Evolutionary conservation across 2,113 vertebrate species (phyloP).

Genomic region (Phyllostomus hastatus): DNA sequence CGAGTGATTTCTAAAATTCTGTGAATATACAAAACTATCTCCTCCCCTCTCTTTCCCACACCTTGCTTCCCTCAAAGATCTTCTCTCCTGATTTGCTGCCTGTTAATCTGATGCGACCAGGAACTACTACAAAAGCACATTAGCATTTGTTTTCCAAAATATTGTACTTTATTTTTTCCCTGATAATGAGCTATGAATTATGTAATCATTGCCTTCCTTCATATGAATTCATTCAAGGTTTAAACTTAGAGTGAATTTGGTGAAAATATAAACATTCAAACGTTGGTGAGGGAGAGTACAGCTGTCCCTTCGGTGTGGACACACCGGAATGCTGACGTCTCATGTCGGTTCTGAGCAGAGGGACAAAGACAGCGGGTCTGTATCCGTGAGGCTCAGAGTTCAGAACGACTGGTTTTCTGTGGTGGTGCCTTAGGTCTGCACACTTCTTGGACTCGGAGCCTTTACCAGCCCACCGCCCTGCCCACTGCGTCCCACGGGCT

Average conservation of each 20-base stretch:
- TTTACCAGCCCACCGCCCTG: neutral
- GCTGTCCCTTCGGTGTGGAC: neutral
- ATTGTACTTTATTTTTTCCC: conserved; percentile 9
- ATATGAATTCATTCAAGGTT: neutral
- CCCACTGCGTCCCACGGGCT: neutral
- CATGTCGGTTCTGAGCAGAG: neutral
- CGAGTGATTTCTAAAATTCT: neutral
- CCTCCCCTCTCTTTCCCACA: neutral
- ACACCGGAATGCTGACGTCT: neutral
- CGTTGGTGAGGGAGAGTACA: neutral
- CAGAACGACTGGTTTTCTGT: neutral
- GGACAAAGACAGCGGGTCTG: neutral
- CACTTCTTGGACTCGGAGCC: neutral
- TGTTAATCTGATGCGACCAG: neutral
- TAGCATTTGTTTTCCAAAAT: neutral
- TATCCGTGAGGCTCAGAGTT: neutral
- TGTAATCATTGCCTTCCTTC: conserved; percentile 10
- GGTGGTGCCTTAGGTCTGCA: neutral
- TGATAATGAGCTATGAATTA: neutral
- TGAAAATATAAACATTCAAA: neutral
- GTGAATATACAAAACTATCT: neutral
- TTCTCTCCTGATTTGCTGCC: neutral
- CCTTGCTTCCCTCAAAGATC: neutral
- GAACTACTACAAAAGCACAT: neutral
- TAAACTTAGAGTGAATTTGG: conserved; percentile 7